Conservation (phyloP, 1,140 invertebrate species). For the Drosophila sp. region DNA sequence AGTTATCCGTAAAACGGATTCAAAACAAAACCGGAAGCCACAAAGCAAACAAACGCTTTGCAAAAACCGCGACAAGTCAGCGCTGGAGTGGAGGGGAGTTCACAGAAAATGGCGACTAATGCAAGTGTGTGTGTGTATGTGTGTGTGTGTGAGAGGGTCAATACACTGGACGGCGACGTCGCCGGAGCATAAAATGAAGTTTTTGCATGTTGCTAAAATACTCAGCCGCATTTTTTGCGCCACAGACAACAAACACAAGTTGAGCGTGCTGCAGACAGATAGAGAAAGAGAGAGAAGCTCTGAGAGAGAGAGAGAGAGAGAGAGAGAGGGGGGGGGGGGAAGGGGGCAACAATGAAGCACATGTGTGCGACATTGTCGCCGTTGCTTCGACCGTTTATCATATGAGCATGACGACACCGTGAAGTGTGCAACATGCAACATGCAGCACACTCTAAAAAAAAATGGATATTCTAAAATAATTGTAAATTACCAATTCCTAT, state of each 20-base stretch:
- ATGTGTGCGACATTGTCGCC: slow-evolving; percentile 67
- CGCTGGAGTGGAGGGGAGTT: slow-evolving; percentile 6
- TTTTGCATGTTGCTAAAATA: slow-evolving; percentile 74
- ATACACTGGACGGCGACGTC: slow-evolving; percentile 70
- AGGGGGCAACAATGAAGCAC: slow-evolving; percentile 32
- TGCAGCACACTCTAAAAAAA: too few relatives aligned
- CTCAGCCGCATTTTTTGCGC: slow-evolving; percentile 70
- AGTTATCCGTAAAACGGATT: slow-evolving; percentile 66
- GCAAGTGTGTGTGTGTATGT: slow-evolving; percentile 29
- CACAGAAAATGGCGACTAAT: slow-evolving; percentile 3
- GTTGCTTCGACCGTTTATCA: slow-evolving; percentile 68
- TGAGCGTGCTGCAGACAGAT: slow-evolving; percentile 34
- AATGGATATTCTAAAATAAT: too few relatives aligned
- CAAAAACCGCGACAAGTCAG: slow-evolving; percentile 69
- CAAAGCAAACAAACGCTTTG: slow-evolving; percentile 79
- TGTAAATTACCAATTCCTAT: too few relatives aligned
- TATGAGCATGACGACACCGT: slow-evolving; percentile 67
- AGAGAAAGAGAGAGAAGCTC: slow-evolving; percentile 17
- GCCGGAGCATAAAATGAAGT: slow-evolving; percentile 71
- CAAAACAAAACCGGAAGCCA: slow-evolving; percentile 73
- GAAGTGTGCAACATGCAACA: slow-evolving; percentile 78
- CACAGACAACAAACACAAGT: slow-evolving; percentile 54
- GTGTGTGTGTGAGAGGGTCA: slow-evolving; percentile 57
- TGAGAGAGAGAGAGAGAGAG: neutral
- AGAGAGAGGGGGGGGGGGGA: neutral